Conservation (phyloP, 2,888 invertebrate genomes). For the Glaucopsyche alexis region DNA sequence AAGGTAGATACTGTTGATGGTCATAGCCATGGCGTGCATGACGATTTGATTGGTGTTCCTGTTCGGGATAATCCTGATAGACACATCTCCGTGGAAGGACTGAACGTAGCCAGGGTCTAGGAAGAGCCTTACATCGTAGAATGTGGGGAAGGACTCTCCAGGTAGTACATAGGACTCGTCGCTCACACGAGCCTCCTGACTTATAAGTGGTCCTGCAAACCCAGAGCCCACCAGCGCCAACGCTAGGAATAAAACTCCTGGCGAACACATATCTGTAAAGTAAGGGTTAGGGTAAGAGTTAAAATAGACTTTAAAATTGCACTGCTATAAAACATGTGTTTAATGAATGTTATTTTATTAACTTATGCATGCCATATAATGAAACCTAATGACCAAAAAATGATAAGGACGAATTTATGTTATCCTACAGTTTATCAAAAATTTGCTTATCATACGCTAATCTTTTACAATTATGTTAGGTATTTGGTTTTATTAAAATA, state of each 20-base stretch:
- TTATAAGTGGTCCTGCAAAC: conserved; percentile 46
- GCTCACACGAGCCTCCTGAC: conserved; percentile 39
- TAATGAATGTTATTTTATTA: background rate
- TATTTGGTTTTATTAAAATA: too few relatives aligned
- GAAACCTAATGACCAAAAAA: background rate
- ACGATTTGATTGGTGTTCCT: conserved; percentile 54
- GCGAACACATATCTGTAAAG: conserved; percentile 66
- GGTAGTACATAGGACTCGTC: conserved; percentile 74
- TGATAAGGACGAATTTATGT: background rate
- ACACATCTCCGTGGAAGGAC: conserved; percentile 67
- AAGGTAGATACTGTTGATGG: conserved; percentile 50
- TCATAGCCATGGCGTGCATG: conserved; percentile 72
- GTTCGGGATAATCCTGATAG: conserved; percentile 58
- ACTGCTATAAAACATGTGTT: background rate
- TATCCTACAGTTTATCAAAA: background rate
- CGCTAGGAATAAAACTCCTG: conserved; percentile 48
- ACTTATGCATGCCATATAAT: background rate
- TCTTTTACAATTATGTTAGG: background rate
- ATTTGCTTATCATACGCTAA: background rate
- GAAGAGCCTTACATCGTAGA: conserved; percentile 73
- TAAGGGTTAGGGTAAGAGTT: conserved; percentile 33
- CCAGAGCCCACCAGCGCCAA: conserved; percentile 54
- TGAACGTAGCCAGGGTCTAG: conserved; percentile 65
- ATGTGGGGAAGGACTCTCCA: conserved; percentile 68
- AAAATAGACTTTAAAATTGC: background rate